A percentile compares a stretch with the other conserved stretches of the same genome.
These are phyloP conservation scores for Epirrhoe alternata DNA, from an alignment of 2,888 invertebrate genomes.

Conservation along the genomic window DNA sequence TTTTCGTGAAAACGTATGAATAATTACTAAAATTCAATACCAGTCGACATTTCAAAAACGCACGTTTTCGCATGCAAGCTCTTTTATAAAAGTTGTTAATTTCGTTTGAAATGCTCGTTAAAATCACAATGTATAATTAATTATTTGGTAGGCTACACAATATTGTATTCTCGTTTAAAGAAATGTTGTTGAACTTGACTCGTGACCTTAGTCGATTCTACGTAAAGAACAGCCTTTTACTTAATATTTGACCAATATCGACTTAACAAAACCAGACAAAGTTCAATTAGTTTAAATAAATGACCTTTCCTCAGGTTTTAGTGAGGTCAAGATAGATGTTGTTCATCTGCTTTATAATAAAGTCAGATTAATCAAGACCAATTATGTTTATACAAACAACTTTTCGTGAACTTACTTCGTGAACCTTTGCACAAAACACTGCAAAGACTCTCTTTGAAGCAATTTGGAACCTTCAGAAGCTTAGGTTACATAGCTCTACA, in stretches of 20 bases:
- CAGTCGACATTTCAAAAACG: conserved; percentile 7
- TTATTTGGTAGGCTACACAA: conserved; percentile 23
- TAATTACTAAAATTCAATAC: conserved; percentile 13
- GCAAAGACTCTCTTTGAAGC: background rate
- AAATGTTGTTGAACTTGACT: conserved; percentile 69
- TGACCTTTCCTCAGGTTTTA: conserved; percentile 14
- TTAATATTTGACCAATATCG: conserved; percentile 29
- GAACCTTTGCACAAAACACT: background rate
- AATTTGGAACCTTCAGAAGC: background rate
- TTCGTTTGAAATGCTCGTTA: background rate
- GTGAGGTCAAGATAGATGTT: background rate
- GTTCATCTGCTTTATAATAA: conserved; percentile 4
- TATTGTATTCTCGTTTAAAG: conserved; percentile 47
- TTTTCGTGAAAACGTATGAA: conserved; percentile 26
- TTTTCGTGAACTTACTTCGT: background rate
- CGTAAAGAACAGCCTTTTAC: conserved; percentile 33
- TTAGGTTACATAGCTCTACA: background rate
- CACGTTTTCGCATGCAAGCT: background rate
- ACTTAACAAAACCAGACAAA: conserved; percentile 11
- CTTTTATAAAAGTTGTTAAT: conserved; percentile 9
- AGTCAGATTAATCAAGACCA: background rate
- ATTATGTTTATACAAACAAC: background rate
- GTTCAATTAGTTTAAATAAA: conserved; percentile 33
- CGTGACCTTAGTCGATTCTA: conserved; percentile 56
- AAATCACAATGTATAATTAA: background rate